These are phyloP conservation scores for Noctua fimbriata DNA, from an alignment of 2,888 invertebrate genomes.

Conservation along the genomic window DNA sequence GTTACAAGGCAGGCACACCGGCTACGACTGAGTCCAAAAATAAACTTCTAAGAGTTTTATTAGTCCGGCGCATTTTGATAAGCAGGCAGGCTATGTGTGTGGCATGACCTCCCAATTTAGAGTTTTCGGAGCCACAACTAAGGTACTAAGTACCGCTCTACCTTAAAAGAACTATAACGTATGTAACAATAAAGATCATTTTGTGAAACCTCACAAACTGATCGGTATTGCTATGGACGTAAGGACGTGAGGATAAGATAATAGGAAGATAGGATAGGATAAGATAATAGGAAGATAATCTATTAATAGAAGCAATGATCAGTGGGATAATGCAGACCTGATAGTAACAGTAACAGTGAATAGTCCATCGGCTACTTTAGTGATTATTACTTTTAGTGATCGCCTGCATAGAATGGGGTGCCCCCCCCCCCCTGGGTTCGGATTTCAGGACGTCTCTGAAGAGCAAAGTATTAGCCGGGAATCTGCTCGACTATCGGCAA, in stretches of 20 bases:
- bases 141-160: background rate
- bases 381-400: too few relatives aligned
- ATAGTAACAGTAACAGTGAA: background rate
- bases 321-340: background rate
- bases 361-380: background rate
- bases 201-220: background rate
- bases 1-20: conserved; percentile 68
- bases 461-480: background rate
- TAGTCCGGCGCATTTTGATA: conserved; percentile 82
- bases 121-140: background rate
- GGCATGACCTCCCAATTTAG: background rate
- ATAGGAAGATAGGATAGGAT: background rate
- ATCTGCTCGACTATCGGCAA: background rate
- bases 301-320: background rate
- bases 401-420: background rate
- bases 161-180: background rate
- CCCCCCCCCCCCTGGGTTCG: too few relatives aligned
- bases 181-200: background rate
- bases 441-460: background rate
- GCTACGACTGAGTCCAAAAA: conserved; percentile 73
- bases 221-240: background rate
- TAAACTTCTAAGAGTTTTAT: conserved; percentile 77
- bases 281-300: background rate
- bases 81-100: background rate
- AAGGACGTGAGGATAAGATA: background rate